Evolutionary conservation across 2,888 invertebrate species (phyloP).

Genomic region (Morpho achilles): DNA sequence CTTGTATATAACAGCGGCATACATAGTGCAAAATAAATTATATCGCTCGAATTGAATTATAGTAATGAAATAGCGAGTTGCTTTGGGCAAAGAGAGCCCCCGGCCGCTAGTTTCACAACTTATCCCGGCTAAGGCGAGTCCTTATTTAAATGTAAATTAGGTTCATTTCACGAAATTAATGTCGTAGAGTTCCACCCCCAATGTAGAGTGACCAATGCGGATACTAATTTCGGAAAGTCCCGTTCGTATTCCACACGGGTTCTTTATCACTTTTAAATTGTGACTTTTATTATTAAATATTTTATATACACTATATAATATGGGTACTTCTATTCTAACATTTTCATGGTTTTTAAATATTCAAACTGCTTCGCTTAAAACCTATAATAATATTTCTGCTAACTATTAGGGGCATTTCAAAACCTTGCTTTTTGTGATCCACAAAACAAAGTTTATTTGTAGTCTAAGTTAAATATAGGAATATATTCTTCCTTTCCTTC

Average conservation of each 20-base stretch:
- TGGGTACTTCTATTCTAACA: no score
- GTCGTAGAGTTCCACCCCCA: slow-evolving; percentile 82
- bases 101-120: slow-evolving; percentile 77
- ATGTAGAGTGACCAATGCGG: slow-evolving; percentile 50
- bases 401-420: no score
- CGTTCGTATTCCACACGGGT: slow-evolving; percentile 1
- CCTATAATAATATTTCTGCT: no score
- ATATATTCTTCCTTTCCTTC: no score
- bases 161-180: slow-evolving; percentile 94
- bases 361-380: not conserved
- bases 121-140: slow-evolving; percentile 80
- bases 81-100: slow-evolving; percentile 71
- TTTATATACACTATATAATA: no score
- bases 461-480: no score
- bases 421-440: no score
- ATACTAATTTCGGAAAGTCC: slow-evolving; percentile 25
- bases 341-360: not conserved
- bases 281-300: not conserved
- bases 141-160: slow-evolving; percentile 95
- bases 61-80: slow-evolving; percentile 73
- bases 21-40: slow-evolving; percentile 37
- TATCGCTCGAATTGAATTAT: slow-evolving; percentile 73
- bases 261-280: not conserved
- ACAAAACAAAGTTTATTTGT: no score
- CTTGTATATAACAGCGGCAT: slow-evolving; percentile 21